Evolutionary conservation across 2,888 invertebrate species (phyloP).

Genomic region (Mycalesis mineus): DNA sequence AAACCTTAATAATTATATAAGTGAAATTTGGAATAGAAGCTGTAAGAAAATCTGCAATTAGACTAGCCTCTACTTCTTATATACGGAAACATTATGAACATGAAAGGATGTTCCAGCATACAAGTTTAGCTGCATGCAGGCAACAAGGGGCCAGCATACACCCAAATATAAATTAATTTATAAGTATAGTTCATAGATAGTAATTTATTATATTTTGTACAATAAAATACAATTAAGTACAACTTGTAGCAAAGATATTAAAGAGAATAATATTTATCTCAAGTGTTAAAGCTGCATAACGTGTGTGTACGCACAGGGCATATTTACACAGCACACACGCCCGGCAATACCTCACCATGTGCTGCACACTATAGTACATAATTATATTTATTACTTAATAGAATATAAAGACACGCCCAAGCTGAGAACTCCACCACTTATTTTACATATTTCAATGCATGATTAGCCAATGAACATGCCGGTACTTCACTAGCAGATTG

Average conservation of each 20-base stretch:
- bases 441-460: constrained; percentile 78
- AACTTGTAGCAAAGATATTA: constrained; percentile 83
- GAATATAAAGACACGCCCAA: constrained; percentile 77
- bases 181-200: constrained; percentile 75
- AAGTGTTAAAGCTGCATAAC: constrained; percentile 77
- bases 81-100: constrained; percentile 74
- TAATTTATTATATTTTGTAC: constrained; percentile 84
- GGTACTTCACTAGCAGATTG: constrained; percentile 72
- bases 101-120: constrained; percentile 75
- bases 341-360: constrained; percentile 70
- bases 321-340: constrained; percentile 78
- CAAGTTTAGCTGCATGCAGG: constrained; percentile 76
- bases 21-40: constrained; percentile 78
- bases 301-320: constrained; percentile 77
- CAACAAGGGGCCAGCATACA: constrained; percentile 74
- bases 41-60: constrained; percentile 79
- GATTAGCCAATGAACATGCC: constrained; percentile 78
- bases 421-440: constrained; percentile 71
- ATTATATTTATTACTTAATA: constrained; percentile 73
- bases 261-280: constrained; percentile 78
- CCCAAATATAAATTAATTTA: constrained; percentile 73
- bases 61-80: constrained; percentile 76
- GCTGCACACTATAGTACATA: constrained; percentile 76
- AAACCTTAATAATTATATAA: constrained; percentile 69
- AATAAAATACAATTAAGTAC: constrained; percentile 83